Evolutionary conservation across 2,113 vertebrate genomes (phyloP), one percentile per base, ranked within the genome.

Genomic region (Macquaria ambigua): DNA sequence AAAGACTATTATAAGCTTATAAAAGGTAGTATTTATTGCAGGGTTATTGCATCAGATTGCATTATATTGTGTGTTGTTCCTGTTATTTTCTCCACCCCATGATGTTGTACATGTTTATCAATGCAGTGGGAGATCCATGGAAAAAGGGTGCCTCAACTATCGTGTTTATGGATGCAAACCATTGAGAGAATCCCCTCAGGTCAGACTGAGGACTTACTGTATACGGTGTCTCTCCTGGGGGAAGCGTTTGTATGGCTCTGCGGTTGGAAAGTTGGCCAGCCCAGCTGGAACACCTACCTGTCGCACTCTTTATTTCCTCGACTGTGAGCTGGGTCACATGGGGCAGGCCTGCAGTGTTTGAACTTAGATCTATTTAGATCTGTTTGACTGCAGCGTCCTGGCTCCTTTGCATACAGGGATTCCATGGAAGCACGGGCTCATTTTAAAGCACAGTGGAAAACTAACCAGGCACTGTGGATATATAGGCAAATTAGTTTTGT

Each of bases 371-470:
- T 34, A 34, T 34, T 34, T 83, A 68, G 66, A 83, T 77, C 81
- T 87, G 84, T 84, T 62, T 72, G 82, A 79, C 73, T 81, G 82
- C 90, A 88, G 80, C 52, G 74, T 83, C 73, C 55, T 0, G 14
- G 59, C 90, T 93, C 43, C 68, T 96, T 96, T 96, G 94, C 94
- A 95, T 95, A 86, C 6, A n/a, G 90, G 86, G 89, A 93, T 95
- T 95, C 93, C 94, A 88, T 94, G 90, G 93, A 95, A 93, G 90
- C 90, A 79, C 46, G 50, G 53, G 75, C 76, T 89, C 16, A 73
- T 90, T 92, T 89, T 66, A 89, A 90, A 92, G 83, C 39, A 56
- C 73, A 73, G 88, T 78, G 90, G 93, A 93, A 95, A 96, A 93
- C 85, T 67, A 82, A 84, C 83, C 74, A 84, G 76, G 56, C 69